Base-by-base conservation (phyloP, 2,888 invertebrate genomes). In the Hirtodrosophila confusa region DNA sequence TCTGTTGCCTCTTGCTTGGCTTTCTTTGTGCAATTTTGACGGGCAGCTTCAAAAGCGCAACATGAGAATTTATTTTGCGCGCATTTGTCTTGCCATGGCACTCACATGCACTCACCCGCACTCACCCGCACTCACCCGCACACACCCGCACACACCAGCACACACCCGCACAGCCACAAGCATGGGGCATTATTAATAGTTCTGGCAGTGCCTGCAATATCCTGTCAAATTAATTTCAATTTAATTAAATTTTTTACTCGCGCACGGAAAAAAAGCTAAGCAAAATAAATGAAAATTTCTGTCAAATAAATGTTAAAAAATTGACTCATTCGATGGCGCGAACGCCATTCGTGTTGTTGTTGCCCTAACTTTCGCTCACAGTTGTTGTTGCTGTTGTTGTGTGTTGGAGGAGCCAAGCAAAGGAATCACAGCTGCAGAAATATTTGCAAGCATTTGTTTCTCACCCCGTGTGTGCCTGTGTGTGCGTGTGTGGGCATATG, bases 251-350 rank as follows among this genome's bases (percentile, higher is more conserved):
- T 72, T 57, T 56, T 67, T 60, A 40, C 35, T 47, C 27, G 40
- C 27, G 17, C 36, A 41, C 43, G 31, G 8, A 43, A 51, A 66
- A 50, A 47, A 51, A 39, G 61, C 71, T 77, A 71, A 80, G 66
- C 65, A 69, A 88, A 83, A 84, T 76, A 84, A 88, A 85, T 83
- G 78, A 76, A 80, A 85, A 78, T 77, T 83, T 76, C 83, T 86
- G 83, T 83, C 88, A 88, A 86, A 88, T 80, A 88, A 88, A 86
- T 80, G 83, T 88, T 88, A 88, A 85, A 85, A 85, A 86, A 85
- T 88, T 85, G 88, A 88, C 88, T 88, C 85, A 80, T 79, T 82
- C 64, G 54, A 68, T 57, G 66, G 54, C 11, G 48, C 40, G 33
- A 56, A 54, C 36, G 27, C 31, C 11, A 31, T 24, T 33, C 51